phyloP scores from a whole-genome alignment of 2,113 vertebrate species.

The Nerophis ophidion region DNA sequence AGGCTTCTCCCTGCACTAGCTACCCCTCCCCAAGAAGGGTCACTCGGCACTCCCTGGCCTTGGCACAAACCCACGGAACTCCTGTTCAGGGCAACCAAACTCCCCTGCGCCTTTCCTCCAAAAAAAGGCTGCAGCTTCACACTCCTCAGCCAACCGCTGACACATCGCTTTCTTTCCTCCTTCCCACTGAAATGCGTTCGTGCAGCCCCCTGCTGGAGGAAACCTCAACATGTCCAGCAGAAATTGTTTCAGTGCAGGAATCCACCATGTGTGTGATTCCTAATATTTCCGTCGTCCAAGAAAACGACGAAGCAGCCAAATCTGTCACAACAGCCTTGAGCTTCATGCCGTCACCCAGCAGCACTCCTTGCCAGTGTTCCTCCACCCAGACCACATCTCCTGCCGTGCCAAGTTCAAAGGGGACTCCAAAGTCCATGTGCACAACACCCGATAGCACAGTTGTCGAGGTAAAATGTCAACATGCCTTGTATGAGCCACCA shows the following conservation, averaged over 20 bases:
- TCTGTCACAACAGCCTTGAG: conserved; percentile 14
- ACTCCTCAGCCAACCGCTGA: conserved; percentile 16
- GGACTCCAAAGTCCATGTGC: conserved; percentile 25
- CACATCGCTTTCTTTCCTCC: conserved; percentile 25
- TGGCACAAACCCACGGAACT: conserved; percentile 5
- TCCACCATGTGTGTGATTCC: neutral
- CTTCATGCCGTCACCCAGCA: conserved; percentile 35
- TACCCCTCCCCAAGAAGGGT: conserved; percentile 50
- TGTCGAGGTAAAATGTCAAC: conserved; percentile 44
- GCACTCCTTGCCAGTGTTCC: conserved; percentile 19
- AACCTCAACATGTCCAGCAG: neutral
- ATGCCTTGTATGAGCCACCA: neutral
- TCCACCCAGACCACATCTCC: conserved; percentile 11
- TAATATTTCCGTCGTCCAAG: conserved; percentile 10
- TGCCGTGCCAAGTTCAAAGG: conserved; percentile 2
- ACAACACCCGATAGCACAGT: conserved; percentile 35
- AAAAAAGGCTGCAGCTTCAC: conserved; percentile 15
- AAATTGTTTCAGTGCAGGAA: too few species aligned
- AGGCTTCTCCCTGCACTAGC: conserved; percentile 37
- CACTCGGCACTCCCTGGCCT: conserved; percentile 24
- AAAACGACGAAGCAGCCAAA: conserved; percentile 9
- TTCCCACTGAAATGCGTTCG: conserved; percentile 19
- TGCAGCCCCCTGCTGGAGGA: neutral
- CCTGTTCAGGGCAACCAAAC: conserved; percentile 7
- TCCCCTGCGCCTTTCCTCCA: neutral